These are phyloP conservation scores for Glaucidium brasilianum DNA, from an alignment of 2,113 vertebrate species.

Conservation along the genomic window DNA sequence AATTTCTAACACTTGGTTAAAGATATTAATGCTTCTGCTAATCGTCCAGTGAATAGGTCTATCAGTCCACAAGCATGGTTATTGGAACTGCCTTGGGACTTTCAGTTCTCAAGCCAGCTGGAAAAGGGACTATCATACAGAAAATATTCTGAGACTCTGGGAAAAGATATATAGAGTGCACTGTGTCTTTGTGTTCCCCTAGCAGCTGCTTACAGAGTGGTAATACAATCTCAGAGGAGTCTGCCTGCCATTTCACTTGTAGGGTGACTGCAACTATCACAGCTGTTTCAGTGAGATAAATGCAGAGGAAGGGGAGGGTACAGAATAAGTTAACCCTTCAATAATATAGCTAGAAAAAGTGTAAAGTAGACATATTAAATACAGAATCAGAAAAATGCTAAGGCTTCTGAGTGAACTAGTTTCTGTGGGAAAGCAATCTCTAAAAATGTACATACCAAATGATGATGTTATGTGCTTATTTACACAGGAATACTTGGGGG, in stretches of 20 bases:
- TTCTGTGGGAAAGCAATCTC: not conserved
- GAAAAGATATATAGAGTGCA: conserved; percentile 15
- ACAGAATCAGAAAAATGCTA: not conserved
- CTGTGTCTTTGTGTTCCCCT: not conserved
- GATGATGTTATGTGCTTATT: not conserved
- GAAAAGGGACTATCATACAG: conserved; percentile 29
- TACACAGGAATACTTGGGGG: too few species aligned
- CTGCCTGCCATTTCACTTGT: conserved; percentile 18
- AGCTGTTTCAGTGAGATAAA: conserved; percentile 10
- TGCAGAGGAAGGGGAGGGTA: not conserved
- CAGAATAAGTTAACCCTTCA: not conserved
- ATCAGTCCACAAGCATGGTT: not conserved
- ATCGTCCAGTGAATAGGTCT: not conserved
- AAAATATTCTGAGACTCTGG: conserved; percentile 46
- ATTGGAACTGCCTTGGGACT: not conserved
- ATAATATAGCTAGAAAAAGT: not conserved
- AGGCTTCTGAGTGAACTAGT: not conserved
- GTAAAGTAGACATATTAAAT: not conserved
- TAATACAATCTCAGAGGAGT: conserved; percentile 8
- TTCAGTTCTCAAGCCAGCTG: not conserved
- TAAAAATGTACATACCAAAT: not conserved
- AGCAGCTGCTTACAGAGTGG: conserved; percentile 38
- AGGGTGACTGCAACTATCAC: not conserved
- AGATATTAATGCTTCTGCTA: not conserved
- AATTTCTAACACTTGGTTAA: not conserved